Base-by-base conservation (phyloP, 2,113 vertebrate genomes). In the Anoplopoma fimbria region DNA sequence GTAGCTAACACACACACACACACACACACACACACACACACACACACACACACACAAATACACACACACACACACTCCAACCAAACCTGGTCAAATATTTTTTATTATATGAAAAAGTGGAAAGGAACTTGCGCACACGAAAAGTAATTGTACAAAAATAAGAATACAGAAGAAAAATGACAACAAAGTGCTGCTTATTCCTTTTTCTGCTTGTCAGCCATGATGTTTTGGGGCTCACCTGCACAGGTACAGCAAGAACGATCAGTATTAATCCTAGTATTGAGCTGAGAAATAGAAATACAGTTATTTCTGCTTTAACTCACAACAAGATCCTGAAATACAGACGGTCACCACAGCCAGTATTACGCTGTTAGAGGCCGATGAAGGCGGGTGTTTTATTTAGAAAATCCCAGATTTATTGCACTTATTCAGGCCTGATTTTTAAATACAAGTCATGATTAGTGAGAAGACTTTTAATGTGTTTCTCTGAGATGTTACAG, bases 1-100 rank as follows among this genome's bases (percentile, higher is more conserved):
- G 93, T 91, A 92, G 90, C 91, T 42, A 73, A 69, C 51, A 65
- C 55, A 65, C 67, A 82, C n/a, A 63, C 68, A 73, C 51, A 68
- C 47, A 79, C 33, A 74, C 42, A 72, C 75, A 60, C 36, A 60
- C 25, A 38, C 34, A 40, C 9, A 64, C 38, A 58, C 45, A 63
- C 63, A 36, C 34, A 69, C 62, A 69, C 71, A 84, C 29, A 64
- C 69, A 74, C 72, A 61, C 70, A 84, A n/a, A 68, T 69, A 74
- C 63, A 77, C 68, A 68, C 49, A 77, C 40, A 75, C 53, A 76
- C 82, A 58, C 67, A 55, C 62, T 6, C 38, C 34, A 0, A 57
- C 29, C 31, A 61, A 80, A 77, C 69, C 78, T 63, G 71, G 65
- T 70, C 58, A 75, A 23, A 51, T 34, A 36, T 8, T 23, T 38